phyloP scores from a whole-genome alignment of 1,140 invertebrate species.

The Lepidurus couesii region DNA sequence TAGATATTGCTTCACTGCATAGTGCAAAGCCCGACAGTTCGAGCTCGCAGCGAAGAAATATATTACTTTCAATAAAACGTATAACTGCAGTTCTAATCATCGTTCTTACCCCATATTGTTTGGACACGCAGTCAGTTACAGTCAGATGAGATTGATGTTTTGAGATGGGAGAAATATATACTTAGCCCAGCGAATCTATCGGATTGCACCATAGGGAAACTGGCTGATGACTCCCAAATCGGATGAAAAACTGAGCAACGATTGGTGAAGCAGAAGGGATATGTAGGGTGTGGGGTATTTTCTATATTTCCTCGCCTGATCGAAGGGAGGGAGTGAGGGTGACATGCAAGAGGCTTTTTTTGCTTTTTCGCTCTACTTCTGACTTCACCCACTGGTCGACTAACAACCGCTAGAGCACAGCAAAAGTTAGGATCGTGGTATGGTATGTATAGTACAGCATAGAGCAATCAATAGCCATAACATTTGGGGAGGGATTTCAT shows the following conservation, averaged over 20 bases:
- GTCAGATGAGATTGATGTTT: neutral
- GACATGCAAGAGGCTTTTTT: neutral
- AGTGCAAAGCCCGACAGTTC: neutral
- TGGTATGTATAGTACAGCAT: neutral
- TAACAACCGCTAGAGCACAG: neutral
- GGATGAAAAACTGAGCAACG: neutral
- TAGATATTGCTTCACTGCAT: no score
- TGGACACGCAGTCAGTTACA: neutral
- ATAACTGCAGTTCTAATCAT: neutral
- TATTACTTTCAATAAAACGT: neutral
- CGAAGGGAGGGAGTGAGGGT: neutral
- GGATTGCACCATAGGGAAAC: slow-evolving; percentile 8
- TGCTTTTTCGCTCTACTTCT: neutral
- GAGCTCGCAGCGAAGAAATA: neutral
- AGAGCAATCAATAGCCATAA: slow-evolving; percentile 4
- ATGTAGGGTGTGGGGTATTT: neutral
- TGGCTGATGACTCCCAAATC: neutral
- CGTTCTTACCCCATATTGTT: neutral
- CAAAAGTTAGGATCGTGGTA: neutral
- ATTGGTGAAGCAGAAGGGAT: neutral
- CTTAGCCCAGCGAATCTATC: neutral
- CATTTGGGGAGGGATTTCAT: neutral
- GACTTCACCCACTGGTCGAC: neutral
- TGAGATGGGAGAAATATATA: neutral
- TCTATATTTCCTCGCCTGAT: neutral